Percentiles rank a stretch among this genome's conserved stretches.
phyloP scores from a whole-genome alignment of 2,113 vertebrate species.

The Alethe diademata region DNA sequence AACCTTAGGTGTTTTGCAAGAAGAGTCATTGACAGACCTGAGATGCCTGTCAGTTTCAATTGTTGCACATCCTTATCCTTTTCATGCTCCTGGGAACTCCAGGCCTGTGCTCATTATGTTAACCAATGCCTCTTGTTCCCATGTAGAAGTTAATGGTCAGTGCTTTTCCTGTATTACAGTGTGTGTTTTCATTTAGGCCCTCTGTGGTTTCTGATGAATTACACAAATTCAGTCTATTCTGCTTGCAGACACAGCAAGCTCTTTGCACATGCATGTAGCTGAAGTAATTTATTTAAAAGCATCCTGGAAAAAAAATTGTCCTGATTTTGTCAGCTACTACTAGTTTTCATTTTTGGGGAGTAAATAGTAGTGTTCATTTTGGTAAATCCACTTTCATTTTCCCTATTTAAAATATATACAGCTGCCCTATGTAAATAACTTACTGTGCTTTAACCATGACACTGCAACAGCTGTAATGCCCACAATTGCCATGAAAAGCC shows the following conservation, averaged over 20 bases:
- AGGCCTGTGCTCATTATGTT: background rate
- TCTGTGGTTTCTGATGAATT: background rate
- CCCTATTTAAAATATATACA: background rate
- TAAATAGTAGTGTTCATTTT: background rate
- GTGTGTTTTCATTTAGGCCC: background rate
- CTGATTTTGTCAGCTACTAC: background rate
- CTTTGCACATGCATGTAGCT: background rate
- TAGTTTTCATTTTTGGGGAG: background rate
- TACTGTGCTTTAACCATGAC: background rate
- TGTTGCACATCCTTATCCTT: background rate
- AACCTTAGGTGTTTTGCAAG: background rate
- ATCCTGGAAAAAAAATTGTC: background rate
- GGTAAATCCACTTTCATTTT: background rate
- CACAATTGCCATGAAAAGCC: background rate
- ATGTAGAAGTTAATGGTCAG: background rate
- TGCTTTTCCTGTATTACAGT: constrained; percentile 1
- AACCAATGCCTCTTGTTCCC: background rate
- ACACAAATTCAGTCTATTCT: background rate
- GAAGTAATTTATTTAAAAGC: background rate
- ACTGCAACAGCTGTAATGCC: background rate
- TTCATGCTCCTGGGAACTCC: background rate
- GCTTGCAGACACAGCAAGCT: background rate
- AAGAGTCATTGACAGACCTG: background rate
- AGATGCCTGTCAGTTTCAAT: background rate
- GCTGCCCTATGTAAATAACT: background rate